Base-by-base conservation (phyloP, 2,888 invertebrate species). In the Galerucella pusilla region DNA sequence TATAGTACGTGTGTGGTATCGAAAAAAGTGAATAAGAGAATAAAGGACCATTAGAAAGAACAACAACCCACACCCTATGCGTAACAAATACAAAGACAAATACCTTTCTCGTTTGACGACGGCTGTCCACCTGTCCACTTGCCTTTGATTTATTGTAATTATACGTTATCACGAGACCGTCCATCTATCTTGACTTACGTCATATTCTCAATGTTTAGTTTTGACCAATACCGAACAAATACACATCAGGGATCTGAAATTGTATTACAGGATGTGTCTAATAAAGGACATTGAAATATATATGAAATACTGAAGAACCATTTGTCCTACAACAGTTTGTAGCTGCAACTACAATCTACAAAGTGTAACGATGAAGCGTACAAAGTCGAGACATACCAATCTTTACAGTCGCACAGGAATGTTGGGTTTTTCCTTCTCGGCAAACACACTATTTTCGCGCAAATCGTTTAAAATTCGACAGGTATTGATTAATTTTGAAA, bases 121-220 rank as follows among this genome's bases (percentile, higher is more conserved):
- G 75, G 76, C 75, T 77, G 81, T 81, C 80, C 81, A 81, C 80
- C 79, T 81, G 82, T 78, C 82, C 81, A 81, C 80, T 81, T 80
- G 80, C 80, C 79, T 81, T 81, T 82, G 81, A 82, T 82, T 82
- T 82, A 82, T 82, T 81, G 78, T 82, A 82, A 82, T 82, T 82
- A 82, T 79, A 79, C 72, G 82, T 80, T 82, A 82, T 82, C 82
- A 80, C 80, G 81, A 81, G 81, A 82, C 79, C 77, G 79, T 80
- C 81, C 81, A 82, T 82, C 82, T 80, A 82, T 81, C 81, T 81
- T 77, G 77, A 74, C 80, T 77, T 76, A 77, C 79, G 78, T 79
- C 80, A 77, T 72, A 42, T 42, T 42, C 35, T 42, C 35, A 7
- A 71, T 79, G 77, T 79, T 79, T 79, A 77, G 49, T 74, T 77